Evolutionary conservation across 2,113 vertebrate species (phyloP).

Genomic region (Aphyosemion australe): DNA sequence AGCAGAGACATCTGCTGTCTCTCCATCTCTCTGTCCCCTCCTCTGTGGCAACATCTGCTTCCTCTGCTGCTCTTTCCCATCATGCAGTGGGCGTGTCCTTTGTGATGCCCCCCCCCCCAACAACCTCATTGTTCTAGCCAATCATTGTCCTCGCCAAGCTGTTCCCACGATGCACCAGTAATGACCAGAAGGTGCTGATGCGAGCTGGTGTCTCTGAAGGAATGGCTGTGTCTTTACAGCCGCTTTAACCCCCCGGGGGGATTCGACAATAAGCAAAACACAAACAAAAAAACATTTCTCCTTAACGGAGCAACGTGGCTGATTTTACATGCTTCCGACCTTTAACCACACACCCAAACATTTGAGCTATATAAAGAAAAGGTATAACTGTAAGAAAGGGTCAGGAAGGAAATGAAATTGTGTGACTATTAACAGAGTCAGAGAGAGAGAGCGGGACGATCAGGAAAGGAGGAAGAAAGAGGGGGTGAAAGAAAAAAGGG

Average conservation of each 20-base stretch:
- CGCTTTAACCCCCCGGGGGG: slow-evolving; percentile 63
- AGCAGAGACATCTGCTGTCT: slow-evolving; percentile 54
- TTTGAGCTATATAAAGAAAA: neutral
- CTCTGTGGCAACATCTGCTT: slow-evolving; percentile 77
- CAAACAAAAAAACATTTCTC: slow-evolving; percentile 58
- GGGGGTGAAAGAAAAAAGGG: slow-evolving; percentile 55
- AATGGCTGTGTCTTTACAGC: slow-evolving; percentile 72
- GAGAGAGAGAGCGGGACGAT: slow-evolving; percentile 18
- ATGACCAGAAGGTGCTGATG: slow-evolving; percentile 76
- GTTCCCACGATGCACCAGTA: slow-evolving; percentile 79
- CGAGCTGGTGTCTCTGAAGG: slow-evolving; percentile 75
- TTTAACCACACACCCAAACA: neutral
- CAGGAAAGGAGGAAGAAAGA: slow-evolving; percentile 32
- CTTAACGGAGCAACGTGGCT: neutral
- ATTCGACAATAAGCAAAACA: slow-evolving; percentile 63
- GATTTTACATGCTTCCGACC: slow-evolving; percentile 1
- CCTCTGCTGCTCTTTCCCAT: slow-evolving; percentile 72
- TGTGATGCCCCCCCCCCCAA: slow-evolving; percentile 58
- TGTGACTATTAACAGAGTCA: slow-evolving; percentile 35
- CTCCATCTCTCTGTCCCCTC: slow-evolving; percentile 53
- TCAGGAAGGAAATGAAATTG: slow-evolving; percentile 12
- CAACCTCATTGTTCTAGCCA: slow-evolving; percentile 76
- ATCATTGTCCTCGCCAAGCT: slow-evolving; percentile 76
- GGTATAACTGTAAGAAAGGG: neutral
- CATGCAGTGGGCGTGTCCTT: slow-evolving; percentile 73